These are phyloP conservation scores for Rhegmatorhina hoffmannsi DNA, from an alignment of 2,113 vertebrate species.

Conservation along the genomic window DNA sequence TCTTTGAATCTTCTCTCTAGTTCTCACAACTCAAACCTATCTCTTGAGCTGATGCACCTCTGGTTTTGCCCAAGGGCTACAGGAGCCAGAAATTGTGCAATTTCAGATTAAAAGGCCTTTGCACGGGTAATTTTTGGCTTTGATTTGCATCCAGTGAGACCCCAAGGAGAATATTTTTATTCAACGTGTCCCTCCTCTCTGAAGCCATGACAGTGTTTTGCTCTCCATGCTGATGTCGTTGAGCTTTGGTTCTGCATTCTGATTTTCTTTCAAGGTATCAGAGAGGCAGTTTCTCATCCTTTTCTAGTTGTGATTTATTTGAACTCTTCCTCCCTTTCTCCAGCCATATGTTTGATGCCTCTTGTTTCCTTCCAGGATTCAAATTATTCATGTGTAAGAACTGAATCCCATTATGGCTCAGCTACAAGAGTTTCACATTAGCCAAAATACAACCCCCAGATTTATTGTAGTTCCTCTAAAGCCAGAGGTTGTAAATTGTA, in stretches of 20 bases:
- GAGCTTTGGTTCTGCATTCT: neutral
- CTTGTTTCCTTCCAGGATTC: neutral
- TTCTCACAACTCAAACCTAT: neutral
- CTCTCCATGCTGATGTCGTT: neutral
- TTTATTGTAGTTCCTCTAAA: slow-evolving; percentile 1
- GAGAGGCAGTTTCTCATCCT: neutral
- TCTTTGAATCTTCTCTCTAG: neutral
- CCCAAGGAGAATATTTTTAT: neutral
- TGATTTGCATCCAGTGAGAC: fast-evolving
- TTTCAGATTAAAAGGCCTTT: neutral
- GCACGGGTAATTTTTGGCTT: neutral
- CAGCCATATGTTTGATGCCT: neutral
- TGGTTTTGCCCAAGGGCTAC: neutral
- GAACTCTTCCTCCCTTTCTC: neutral
- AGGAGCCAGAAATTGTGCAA: neutral
- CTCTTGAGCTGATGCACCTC: neutral
- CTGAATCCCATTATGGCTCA: neutral
- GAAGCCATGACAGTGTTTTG: neutral
- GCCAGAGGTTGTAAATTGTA: neutral
- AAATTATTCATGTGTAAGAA: neutral
- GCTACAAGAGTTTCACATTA: slow-evolving; percentile 58
- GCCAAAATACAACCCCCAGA: neutral
- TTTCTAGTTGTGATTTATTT: neutral
- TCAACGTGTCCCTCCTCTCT: neutral
- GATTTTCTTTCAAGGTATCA: neutral